Base-by-base conservation (phyloP, 1,140 invertebrate species). In the Cydia amplana region DNA sequence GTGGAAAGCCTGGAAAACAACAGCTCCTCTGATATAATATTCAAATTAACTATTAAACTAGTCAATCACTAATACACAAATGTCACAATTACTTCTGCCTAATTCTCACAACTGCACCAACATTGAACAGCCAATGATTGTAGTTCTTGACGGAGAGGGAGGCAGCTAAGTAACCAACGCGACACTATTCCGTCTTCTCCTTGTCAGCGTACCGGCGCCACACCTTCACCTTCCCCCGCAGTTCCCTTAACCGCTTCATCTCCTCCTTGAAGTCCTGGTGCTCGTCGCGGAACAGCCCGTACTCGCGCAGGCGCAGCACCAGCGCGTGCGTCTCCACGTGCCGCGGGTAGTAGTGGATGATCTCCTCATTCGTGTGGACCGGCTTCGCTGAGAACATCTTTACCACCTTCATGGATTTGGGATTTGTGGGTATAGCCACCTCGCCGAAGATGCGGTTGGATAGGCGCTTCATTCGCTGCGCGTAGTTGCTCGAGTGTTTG, bases 211-310 rank as follows among this genome's bases (percentile, higher is more conserved):
- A 76, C 43, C 89, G 80, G 28, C 79, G 84, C 91, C 91, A 91
- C 18, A 91, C 89, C 73, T 95, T 94, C 16, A 93, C 94, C 85
- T 98, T 99, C 18, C 98, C 98, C 75, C 97, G 92, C 16, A 98
- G 93, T 73, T 93, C 95, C 79, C 96, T 93, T 75, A 97, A 91
- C 76, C 97, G 93, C 76, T 94, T 94, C 95, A 98, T 98, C 91
- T 99, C 98, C 60, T 99, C 98, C 78, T 96, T 96, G 83, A 98
- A 99, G 93, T 99, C 98, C 88, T 95, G 89, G 93, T 99, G 98
- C 87, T 99, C 98, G 91, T 99, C 97, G 82, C 98, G 93, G 86
- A 94, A 98, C 4, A 98, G 89, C 1, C 97, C 97, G 87, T 97
- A 97, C 46, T 95, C 89, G 14, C 97, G 88, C 18, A 98, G 89